Evolutionary conservation across 2,888 invertebrate genomes (phyloP), one percentile per base, ranked within the genome.

Genomic region (Euproctis similis): DNA sequence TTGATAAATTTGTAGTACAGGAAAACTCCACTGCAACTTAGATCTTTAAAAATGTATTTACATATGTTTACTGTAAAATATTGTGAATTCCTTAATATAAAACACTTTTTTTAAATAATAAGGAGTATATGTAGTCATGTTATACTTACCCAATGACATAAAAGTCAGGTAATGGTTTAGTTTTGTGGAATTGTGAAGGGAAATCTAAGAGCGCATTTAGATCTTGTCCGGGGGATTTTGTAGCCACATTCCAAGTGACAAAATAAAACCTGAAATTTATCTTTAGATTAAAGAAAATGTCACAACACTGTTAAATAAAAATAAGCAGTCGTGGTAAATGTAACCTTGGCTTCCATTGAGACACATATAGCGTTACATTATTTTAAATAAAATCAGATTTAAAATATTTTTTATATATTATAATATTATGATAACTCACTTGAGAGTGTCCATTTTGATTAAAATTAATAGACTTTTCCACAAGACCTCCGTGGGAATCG

Each of bases 181-280:
- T 87, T 46, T 88, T 87, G 45, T 88, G 88, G 34, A 86, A 87
- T 30, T 85, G 85, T 7, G 86, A 81, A 34, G 88, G 88, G 28
- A 95, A 78, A 26, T 90, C 89, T 28, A 95, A 66, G 24, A 95
- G 75, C 21, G 89, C 88, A 46, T 88, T 87, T 13, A 96, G 78
- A 65, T 92, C 90, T 55, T 92, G 90, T 16, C 89, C 89, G 13
- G 92, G 92, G 41, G 86, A 86, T 56, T 88, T 90, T 1, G 93
- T 92, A 18, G 94, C 95, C 28, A 97, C 96, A 86, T 97, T 97
- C 90, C 94, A 97, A 21, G 96, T 96, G 23, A 92, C 89, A 53
- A 95, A 87, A 70, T 93, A 94, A 43, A 95, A 80, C 62, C 92
- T 93, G 71, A 18, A 80, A 76, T 31, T 14, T 30, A 28, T 24